Base-by-base conservation (phyloP, 2,113 vertebrate species). In the Chlorodrepanis virens region DNA sequence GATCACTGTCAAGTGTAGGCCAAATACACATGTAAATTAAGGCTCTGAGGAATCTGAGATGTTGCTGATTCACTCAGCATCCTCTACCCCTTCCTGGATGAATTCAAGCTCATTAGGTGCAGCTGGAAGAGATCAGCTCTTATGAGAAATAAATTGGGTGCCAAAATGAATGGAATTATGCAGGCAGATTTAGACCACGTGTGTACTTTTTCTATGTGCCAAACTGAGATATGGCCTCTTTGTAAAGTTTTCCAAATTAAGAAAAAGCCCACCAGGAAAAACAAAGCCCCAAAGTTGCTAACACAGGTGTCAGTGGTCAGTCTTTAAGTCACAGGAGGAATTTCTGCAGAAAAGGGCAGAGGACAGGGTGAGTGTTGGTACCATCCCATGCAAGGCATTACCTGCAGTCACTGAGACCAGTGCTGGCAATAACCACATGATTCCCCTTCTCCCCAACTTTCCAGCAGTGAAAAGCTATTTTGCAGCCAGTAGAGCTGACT, bases 21-120 rank as follows among this genome's bases (percentile, higher is more conserved):
- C 72, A 95, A 93, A 92, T 70, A 69, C 19, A 82, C 12, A 22
- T 20, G 57, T 40, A 92, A 94, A 88, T 93, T 83, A 94, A 90
- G 39, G 16, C 23, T 90, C 10, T 54, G 74, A 84, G 68, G 56
- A 54, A 93, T 61, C 40, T 47, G 35, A 94, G 82, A 77, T 70
- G 35, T 42, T 93, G 72, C 37, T 70, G 42, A 88, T 90, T 78
- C 76, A 80, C 54, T 91, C 65, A 20, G 61, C 76, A 87, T 84
- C 40, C 64, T 76, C n/a, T 27, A 27, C 33, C 23, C 25, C 44
- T 93, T 95, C 42, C 82, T 89, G 42, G 59, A 63, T 14, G 12
- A 65, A 93, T 90, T 21, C 25, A 35, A 90, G 31, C 53, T 95
- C 81, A 92, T 93, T 96, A 90, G 70, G 25, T 61, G 33, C 88